phyloP scores from a whole-genome alignment of 2,797 vertebrate genomes.

The Gorsachius magnificus region DNA sequence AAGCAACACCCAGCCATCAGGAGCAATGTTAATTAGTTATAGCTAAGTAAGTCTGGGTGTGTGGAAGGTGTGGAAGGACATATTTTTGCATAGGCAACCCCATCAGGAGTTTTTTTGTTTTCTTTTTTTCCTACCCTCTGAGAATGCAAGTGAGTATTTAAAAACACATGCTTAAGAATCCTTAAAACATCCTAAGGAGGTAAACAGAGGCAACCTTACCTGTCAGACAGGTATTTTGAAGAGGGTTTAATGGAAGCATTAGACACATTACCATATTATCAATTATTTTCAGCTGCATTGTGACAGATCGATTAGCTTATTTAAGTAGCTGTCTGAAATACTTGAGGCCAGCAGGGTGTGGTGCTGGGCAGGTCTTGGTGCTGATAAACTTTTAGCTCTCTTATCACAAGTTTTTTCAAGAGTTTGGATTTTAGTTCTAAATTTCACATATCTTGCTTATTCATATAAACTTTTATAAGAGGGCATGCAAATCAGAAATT shows the following conservation, averaged over 20 bases:
- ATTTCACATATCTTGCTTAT: not conserved
- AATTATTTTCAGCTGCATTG: not conserved
- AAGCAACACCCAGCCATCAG: not conserved
- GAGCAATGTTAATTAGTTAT: rapidly evolving
- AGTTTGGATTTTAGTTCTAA: not conserved
- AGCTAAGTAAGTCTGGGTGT: not conserved
- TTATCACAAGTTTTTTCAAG: not conserved
- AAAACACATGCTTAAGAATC: not conserved
- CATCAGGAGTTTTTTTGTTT: not conserved
- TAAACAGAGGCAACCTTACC: not conserved
- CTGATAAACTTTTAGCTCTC: not conserved
- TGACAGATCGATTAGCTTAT: not conserved
- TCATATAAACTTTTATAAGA: not conserved
- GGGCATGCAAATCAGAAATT: not conserved
- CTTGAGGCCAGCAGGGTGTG: not conserved
- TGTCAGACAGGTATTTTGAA: not conserved
- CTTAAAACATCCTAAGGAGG: not conserved
- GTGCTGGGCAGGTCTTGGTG: not conserved
- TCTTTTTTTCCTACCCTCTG: not conserved
- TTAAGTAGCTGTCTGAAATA: not conserved
- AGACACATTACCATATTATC: not conserved
- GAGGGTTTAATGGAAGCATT: not conserved
- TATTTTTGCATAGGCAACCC: not conserved
- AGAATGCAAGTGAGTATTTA: not conserved
- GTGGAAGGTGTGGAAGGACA: not conserved